Evolutionary conservation across 2,113 vertebrate species (phyloP).

Genomic region (Tenebrosternarchus preto): DNA sequence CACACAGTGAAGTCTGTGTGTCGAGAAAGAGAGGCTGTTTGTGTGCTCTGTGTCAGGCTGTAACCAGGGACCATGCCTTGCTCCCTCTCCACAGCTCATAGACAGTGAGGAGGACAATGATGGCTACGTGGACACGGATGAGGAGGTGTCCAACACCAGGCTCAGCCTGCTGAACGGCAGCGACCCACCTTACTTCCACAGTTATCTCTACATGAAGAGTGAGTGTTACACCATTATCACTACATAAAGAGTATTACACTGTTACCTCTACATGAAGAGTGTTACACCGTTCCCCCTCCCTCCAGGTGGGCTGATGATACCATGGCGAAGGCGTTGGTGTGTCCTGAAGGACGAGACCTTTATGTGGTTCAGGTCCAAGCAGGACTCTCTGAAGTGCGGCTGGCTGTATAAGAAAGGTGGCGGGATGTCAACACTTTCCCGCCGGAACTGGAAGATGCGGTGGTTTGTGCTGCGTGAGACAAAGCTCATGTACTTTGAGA

Average conservation of each 20-base stretch:
- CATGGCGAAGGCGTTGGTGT: conserved; percentile 87
- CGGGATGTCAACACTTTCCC: conserved; percentile 85
- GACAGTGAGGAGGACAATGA: conserved; percentile 89
- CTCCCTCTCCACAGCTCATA: conserved; percentile 75
- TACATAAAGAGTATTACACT: too few relatives aligned
- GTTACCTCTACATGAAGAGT: too few relatives aligned
- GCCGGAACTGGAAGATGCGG: conserved; percentile 92
- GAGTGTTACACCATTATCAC: conserved; percentile 44
- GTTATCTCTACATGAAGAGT: conserved; percentile 94
- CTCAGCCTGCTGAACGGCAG: conserved; percentile 81
- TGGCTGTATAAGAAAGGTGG: conserved; percentile 94
- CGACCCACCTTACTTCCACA: conserved; percentile 88
- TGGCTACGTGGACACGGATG: conserved; percentile 87
- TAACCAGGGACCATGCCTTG: neutral
- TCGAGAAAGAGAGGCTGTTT: neutral
- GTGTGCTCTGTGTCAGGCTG: neutral
- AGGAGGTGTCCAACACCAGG: conserved; percentile 83
- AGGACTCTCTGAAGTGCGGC: conserved; percentile 86
- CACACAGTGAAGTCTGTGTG: neutral
- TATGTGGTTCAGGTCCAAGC: conserved; percentile 91
- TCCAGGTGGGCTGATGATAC: conserved; percentile 89
- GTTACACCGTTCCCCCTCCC: conserved; percentile 86
- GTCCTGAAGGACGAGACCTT: conserved; percentile 90
- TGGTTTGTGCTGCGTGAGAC: conserved; percentile 89
- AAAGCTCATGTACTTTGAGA: conserved; percentile 91